Percentiles rank a stretch among this genome's conserved stretches.
phyloP scores from a whole-genome alignment of 1,140 invertebrate species.

The Temnothorax longispinosus region DNA sequence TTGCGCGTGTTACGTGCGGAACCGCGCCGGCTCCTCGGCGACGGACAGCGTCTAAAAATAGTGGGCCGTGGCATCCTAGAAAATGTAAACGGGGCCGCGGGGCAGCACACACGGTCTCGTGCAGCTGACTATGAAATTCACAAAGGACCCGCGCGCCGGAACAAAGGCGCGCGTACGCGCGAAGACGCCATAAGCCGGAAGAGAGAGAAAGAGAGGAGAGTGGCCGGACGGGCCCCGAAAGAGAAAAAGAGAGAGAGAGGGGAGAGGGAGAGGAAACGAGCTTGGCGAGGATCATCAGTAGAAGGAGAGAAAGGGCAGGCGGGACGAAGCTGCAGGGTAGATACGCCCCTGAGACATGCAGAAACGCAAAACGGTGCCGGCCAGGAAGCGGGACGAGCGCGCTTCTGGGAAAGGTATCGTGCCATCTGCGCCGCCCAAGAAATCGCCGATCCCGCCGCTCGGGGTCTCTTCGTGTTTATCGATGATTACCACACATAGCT shows the following conservation, averaged over 20 bases:
- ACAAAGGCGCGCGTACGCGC: constrained; percentile 75
- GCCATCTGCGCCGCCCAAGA: constrained; percentile 69
- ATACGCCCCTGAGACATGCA: constrained; percentile 71
- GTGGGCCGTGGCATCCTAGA: constrained; percentile 71
- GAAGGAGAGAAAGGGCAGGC: constrained; percentile 18
- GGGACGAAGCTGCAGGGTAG: constrained; percentile 59
- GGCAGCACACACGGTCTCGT: constrained; percentile 66
- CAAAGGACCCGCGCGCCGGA: constrained; percentile 75
- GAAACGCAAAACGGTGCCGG: constrained; percentile 65
- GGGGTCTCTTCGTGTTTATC: constrained; percentile 54
- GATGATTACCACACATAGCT: constrained; percentile 59
- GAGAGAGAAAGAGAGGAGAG: not conserved
- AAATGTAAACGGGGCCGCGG: constrained; percentile 74
- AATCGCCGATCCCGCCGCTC: constrained; percentile 41
- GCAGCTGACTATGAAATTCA: constrained; percentile 80
- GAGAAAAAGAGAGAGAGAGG: not conserved
- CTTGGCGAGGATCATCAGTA: constrained; percentile 34
- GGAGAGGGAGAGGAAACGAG: not conserved
- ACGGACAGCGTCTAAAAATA: constrained; percentile 76
- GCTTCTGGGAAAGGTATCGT: constrained; percentile 68
- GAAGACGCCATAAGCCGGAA: constrained; percentile 65
- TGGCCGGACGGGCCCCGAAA: not conserved
- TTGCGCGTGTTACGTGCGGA: constrained; percentile 33
- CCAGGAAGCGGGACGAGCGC: constrained; percentile 59
- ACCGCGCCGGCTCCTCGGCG: constrained; percentile 56